These are phyloP conservation scores for Sicus ferrugineus DNA, from an alignment of 2,888 invertebrate species.

Conservation along the genomic window DNA sequence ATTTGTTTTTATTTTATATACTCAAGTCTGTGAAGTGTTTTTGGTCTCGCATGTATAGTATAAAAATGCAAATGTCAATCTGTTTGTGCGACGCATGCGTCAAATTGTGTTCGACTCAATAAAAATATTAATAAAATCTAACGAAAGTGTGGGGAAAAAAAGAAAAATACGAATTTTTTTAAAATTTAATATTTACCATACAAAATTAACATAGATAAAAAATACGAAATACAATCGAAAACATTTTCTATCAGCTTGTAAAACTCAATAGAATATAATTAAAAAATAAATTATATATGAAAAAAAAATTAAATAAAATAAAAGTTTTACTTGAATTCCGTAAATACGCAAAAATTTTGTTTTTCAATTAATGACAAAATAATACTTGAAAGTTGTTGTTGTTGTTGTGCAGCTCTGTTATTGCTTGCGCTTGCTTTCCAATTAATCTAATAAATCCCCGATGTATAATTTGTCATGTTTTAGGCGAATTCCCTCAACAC, in stretches of 20 bases:
- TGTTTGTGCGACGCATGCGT: conserved; percentile 31
- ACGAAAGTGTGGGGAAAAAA: neutral
- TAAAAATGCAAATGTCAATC: conserved; percentile 28
- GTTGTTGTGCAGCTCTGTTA: no score
- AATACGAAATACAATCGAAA: neutral
- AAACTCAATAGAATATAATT: neutral
- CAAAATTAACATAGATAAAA: neutral
- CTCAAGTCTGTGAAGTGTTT: conserved; percentile 13
- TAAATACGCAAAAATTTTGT: neutral
- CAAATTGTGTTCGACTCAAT: conserved; percentile 18
- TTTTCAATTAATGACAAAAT: neutral
- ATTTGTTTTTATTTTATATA: neutral
- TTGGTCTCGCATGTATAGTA: conserved; percentile 14
- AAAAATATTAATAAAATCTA: conserved; percentile 8
- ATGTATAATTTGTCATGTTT: no score
- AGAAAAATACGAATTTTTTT: neutral
- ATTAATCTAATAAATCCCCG: no score
- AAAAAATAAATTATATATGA: neutral
- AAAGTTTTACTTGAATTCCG: neutral
- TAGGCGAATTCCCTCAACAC: no score
- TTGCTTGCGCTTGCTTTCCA: no score
- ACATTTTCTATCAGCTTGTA: no score
- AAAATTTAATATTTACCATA: no score
- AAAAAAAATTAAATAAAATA: neutral
- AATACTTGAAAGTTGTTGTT: neutral